These are phyloP conservation scores for Puffinus mauretanicus DNA, from an alignment of 2,113 vertebrate species.

Conservation along the genomic window DNA sequence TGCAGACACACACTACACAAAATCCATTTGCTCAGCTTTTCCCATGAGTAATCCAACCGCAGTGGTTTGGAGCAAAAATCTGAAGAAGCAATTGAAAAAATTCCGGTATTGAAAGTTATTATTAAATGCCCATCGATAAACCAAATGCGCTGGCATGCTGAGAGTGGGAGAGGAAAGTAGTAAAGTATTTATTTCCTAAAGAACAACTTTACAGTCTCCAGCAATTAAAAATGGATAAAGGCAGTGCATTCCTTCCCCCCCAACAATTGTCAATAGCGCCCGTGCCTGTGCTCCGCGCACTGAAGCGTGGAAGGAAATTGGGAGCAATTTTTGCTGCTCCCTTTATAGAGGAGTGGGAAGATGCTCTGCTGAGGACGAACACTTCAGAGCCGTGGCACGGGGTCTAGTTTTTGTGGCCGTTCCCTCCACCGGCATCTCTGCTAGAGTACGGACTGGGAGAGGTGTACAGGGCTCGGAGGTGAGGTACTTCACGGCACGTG, in stretches of 20 bases:
- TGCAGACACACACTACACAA: not conserved
- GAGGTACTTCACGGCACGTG: not conserved
- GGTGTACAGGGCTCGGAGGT: not conserved
- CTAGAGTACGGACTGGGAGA: not conserved
- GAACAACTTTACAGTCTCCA: slow-evolving; percentile 65
- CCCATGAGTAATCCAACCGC: slow-evolving; percentile 66
- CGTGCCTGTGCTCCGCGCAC: not conserved
- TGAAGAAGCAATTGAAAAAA: slow-evolving; percentile 71
- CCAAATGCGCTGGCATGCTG: slow-evolving; percentile 50
- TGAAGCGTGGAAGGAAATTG: slow-evolving; percentile 8
- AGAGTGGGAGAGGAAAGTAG: slow-evolving; percentile 58
- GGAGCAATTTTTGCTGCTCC: slow-evolving; percentile 26
- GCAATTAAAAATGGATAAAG: slow-evolving; percentile 80
- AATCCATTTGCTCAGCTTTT: slow-evolving; percentile 75
- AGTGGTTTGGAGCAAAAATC: slow-evolving; percentile 68
- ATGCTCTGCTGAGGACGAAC: not conserved
- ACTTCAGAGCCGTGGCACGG: not conserved
- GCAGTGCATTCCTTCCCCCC: not conserved
- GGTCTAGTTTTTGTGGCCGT: not conserved
- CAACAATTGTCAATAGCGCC: slow-evolving; percentile 11
- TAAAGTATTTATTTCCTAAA: slow-evolving; percentile 73
- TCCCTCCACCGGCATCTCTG: not conserved
- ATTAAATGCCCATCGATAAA: slow-evolving; percentile 75
- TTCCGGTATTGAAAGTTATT: slow-evolving; percentile 71
- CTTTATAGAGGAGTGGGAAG: not conserved